Evolutionary conservation across 30 jellyfish, hydroid and myxozoan genomes (phyloP).

Genomic region (Morbakka virulenta): DNA sequence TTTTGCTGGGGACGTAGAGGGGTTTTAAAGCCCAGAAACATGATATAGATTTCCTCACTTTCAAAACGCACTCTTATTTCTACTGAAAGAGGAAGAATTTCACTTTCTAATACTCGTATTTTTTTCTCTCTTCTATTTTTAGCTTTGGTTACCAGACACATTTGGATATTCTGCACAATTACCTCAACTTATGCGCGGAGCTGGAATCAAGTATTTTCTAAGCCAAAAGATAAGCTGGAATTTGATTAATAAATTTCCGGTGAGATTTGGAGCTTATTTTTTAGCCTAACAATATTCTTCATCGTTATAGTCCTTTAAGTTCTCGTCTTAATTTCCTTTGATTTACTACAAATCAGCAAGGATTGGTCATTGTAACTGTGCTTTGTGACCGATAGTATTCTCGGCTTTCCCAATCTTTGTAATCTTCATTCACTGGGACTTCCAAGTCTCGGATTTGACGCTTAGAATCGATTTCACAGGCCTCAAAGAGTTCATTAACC

Average conservation of each 20-base stretch:
- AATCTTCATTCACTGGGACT: too few relatives aligned
- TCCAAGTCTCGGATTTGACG: too few relatives aligned
- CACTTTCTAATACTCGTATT: too few relatives aligned
- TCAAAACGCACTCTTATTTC: background rate
- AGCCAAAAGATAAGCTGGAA: slow-evolving; percentile 93
- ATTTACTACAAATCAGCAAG: too few relatives aligned
- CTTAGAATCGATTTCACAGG: too few relatives aligned
- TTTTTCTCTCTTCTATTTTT: background rate
- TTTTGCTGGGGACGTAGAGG: too few relatives aligned
- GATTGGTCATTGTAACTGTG: too few relatives aligned
- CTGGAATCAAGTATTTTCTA: slow-evolving; percentile 81
- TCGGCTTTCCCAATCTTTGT: too few relatives aligned
- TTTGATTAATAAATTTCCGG: slow-evolving; percentile 84
- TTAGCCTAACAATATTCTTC: background rate
- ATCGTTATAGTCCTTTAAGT: background rate
- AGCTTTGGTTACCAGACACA: slow-evolving; percentile 98
- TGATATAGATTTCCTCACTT: too few relatives aligned
- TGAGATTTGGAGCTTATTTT: slow-evolving; percentile 1
- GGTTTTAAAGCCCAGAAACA: too few relatives aligned
- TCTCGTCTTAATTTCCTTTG: background rate
- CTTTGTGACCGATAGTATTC: too few relatives aligned
- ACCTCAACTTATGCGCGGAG: slow-evolving; percentile 68
- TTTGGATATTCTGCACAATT: slow-evolving; percentile 93
- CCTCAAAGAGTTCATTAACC: too few relatives aligned
- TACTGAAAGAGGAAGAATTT: background rate